Conservation (phyloP, 2,113 vertebrate species). For the Otocyon megalotis region DNA sequence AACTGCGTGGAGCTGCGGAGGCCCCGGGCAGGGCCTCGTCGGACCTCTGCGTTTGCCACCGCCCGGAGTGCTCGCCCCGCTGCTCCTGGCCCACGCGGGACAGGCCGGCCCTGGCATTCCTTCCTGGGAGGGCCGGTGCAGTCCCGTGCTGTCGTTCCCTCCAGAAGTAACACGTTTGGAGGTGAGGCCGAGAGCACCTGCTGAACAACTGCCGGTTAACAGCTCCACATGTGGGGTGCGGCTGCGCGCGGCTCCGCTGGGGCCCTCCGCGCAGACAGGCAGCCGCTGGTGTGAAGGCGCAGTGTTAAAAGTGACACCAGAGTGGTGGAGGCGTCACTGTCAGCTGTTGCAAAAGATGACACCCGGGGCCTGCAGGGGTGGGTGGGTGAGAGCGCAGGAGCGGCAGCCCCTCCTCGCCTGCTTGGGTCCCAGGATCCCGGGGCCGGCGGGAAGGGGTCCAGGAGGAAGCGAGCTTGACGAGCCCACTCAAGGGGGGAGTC, state of each 20-base stretch:
- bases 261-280: conserved; percentile 71
- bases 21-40: neutral
- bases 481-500: neutral
- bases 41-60: neutral
- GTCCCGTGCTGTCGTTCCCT: conserved; percentile 46
- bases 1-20: neutral
- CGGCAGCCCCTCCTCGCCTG: conserved; percentile 52
- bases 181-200: conserved; percentile 73
- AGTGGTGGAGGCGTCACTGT: conserved; percentile 69
- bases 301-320: conserved; percentile 84
- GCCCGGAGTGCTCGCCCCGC: neutral
- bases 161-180: conserved; percentile 79
- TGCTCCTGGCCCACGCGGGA: neutral
- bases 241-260: conserved; percentile 52
- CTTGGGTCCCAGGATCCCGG: conserved; percentile 49
- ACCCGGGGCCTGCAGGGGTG: conserved; percentile 71
- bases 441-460: neutral
- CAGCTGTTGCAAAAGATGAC: conserved; percentile 80
- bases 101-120: neutral
- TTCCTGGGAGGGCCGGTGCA: neutral
- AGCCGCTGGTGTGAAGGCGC: conserved; percentile 71
- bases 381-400: conserved; percentile 69
- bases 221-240: conserved; percentile 74
- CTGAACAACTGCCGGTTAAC: conserved; percentile 77
- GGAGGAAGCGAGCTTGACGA: neutral